Evolutionary conservation across 2,797 vertebrate genomes (phyloP).

Genomic region (Rhodeus uyekii): DNA sequence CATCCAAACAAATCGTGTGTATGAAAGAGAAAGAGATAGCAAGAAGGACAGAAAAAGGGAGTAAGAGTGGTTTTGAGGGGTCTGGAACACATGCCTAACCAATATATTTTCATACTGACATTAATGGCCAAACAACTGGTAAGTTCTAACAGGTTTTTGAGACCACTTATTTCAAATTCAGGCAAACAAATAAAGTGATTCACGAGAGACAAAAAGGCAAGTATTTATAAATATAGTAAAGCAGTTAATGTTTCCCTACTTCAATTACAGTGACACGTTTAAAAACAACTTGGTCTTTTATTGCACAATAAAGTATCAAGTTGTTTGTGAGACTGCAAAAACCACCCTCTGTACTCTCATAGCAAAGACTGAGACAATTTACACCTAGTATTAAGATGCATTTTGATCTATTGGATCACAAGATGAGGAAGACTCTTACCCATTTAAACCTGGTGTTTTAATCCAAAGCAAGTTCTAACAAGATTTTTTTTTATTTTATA

Average conservation of each 20-base stretch:
- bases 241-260: not conserved
- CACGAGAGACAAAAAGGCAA: not conserved
- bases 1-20: not conserved
- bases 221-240: not conserved
- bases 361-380: not conserved
- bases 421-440: too few relatives aligned
- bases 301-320: not conserved
- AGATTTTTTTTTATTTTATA: too few relatives aligned
- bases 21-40: not conserved
- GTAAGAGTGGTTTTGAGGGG: conserved; percentile 14
- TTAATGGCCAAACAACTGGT: not conserved
- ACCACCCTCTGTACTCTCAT: not conserved
- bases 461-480: too few relatives aligned
- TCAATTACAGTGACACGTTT: not conserved
- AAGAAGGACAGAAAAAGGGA: not conserved
- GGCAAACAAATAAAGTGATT: conserved; percentile 7
- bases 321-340: conserved; percentile 1
- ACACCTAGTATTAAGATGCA: too few relatives aligned
- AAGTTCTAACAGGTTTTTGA: not conserved
- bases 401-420: too few relatives aligned
- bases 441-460: too few relatives aligned
- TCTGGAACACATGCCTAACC: not conserved
- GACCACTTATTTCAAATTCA: not conserved
- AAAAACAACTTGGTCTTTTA: not conserved
- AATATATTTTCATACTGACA: not conserved